These are phyloP conservation scores for Epirrita christyi DNA, from an alignment of 2,888 invertebrate species.

Conservation along the genomic window DNA sequence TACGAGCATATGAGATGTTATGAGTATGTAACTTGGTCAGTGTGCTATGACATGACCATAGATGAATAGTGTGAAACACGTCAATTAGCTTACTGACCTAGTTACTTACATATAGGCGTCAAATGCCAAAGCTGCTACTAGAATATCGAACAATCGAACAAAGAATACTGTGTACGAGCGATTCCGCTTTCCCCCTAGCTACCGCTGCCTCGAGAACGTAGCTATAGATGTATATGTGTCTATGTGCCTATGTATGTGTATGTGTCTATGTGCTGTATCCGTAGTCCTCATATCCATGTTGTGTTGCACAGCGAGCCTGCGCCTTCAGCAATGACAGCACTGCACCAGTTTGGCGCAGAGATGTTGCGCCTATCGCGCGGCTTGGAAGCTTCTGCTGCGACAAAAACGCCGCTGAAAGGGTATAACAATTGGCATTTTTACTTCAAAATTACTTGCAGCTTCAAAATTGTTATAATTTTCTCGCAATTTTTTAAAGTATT, in stretches of 20 bases:
- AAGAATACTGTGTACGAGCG: no score
- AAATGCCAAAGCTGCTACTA: no score
- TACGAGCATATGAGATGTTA: no score
- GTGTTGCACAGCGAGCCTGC: constrained; percentile 88
- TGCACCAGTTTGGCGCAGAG: constrained; percentile 94
- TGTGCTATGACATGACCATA: no score
- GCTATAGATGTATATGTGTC: background rate
- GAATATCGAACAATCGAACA: no score
- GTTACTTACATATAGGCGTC: no score
- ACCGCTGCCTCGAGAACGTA: no score
- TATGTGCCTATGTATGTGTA: background rate
- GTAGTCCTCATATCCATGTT: constrained; percentile 71
- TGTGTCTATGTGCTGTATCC: constrained; percentile 34
- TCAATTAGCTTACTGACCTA: no score
- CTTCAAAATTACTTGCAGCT: constrained; percentile 43
- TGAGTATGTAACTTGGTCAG: no score
- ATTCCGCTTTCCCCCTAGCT: no score
- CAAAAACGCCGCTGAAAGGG: constrained; percentile 78
- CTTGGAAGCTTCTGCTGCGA: constrained; percentile 88
- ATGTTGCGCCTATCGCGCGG: constrained; percentile 93
- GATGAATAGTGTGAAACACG: no score
- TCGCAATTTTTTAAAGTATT: background rate
- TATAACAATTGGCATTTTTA: constrained; percentile 73
- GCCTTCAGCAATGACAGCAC: constrained; percentile 92
- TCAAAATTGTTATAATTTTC: constrained; percentile 45